Conservation (phyloP, 2,888 invertebrate genomes). For the Leucophora obtusa region DNA sequence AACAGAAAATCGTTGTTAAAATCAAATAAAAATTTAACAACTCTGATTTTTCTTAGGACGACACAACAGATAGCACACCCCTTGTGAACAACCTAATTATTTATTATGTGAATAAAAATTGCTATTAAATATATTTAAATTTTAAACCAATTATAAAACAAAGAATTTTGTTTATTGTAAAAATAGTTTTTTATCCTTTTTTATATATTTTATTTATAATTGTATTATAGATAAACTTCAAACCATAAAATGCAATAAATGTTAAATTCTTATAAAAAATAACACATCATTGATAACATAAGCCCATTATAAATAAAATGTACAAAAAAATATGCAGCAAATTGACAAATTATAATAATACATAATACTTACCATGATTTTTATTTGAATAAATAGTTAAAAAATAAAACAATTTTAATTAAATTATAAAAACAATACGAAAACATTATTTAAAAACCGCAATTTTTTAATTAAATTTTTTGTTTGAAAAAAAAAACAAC, state of each 20-base stretch:
- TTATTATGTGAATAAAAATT: not conserved
- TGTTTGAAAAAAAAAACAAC: conserved; percentile 22
- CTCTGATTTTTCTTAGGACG: no score
- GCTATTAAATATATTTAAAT: not conserved
- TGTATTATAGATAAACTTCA: conserved; percentile 60
- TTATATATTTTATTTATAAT: conserved; percentile 53
- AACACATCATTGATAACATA: conserved; percentile 58
- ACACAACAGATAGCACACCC: no score
- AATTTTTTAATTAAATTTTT: conserved; percentile 63
- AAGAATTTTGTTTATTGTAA: conserved; percentile 17
- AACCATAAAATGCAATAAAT: conserved; percentile 52
- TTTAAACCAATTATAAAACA: conserved; percentile 8
- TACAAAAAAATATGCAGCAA: conserved; percentile 24
- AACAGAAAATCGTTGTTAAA: no score
- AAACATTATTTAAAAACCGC: conserved; percentile 61
- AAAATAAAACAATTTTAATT: conserved; percentile 56
- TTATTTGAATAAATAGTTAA: conserved; percentile 16
- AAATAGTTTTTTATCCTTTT: not conserved
- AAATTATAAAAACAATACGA: conserved; percentile 62
- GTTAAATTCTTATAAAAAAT: conserved; percentile 40
- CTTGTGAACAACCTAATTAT: no score
- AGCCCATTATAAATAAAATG: conserved; percentile 43
- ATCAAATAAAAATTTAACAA: no score
- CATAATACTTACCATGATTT: conserved; percentile 23
- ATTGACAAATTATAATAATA: conserved; percentile 65